These are phyloP conservation scores for Andrena trimmerana DNA, from an alignment of 2,888 invertebrate species.

Conservation along the genomic window DNA sequence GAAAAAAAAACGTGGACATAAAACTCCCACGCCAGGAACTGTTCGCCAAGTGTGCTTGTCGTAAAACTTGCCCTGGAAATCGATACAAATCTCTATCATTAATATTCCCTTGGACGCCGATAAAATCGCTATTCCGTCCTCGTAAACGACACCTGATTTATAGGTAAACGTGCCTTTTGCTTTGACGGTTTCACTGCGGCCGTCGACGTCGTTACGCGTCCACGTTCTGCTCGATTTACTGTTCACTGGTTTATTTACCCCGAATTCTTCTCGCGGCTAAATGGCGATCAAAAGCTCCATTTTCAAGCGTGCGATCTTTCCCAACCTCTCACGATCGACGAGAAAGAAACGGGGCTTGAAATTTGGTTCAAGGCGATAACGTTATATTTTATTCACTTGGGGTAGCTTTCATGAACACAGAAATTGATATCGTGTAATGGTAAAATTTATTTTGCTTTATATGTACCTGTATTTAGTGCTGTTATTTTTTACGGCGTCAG, in stretches of 20 bases:
- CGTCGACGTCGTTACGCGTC: conserved; percentile 4
- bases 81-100: conserved; percentile 32
- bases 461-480: too few species aligned
- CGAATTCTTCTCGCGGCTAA: conserved; percentile 4
- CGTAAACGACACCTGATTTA: conserved; percentile 45
- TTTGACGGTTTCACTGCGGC: conserved; percentile 37
- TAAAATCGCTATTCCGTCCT: conserved; percentile 21
- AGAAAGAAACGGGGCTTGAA: not conserved
- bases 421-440: too few species aligned
- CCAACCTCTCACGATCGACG: not conserved
- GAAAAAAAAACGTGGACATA: too few species aligned
- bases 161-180: conserved; percentile 33
- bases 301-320: conserved; percentile 1
- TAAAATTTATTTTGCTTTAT: too few species aligned
- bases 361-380: too few species aligned
- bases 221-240: conserved; percentile 28
- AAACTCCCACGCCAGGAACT: not conserved
- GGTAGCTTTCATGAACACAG: too few species aligned
- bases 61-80: not conserved
- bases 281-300: conserved; percentile 7
- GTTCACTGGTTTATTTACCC: conserved; percentile 39
- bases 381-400: too few species aligned
- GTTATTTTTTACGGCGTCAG: too few species aligned
- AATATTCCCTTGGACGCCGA: conserved; percentile 12
- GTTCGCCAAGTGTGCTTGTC: not conserved